Evolutionary conservation across 2,113 vertebrate genomes (phyloP), one percentile per base, ranked within the genome.

Genomic region (Delphinus delphis): DNA sequence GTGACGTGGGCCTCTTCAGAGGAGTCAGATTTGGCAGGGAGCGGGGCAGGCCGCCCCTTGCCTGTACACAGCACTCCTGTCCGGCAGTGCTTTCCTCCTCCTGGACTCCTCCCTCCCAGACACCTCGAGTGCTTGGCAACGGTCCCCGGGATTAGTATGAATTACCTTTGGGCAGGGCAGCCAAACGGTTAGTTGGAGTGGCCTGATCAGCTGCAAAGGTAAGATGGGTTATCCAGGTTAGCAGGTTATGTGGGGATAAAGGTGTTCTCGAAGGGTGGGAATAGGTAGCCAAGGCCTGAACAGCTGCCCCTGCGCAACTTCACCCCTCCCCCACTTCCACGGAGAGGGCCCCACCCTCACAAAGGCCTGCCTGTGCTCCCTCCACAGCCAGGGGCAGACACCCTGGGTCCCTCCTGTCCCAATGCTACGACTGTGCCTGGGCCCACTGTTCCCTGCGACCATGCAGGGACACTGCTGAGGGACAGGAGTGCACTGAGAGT

Each of bases 81-180:
- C 47, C 25, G 21, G 55, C 4, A 25, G 53, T 1, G 1, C 28
- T 38, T 20, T 86, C 21, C 21, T 83, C 76, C 60, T 62, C 47
- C 67, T 23, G 36, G 6, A 6, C 5, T 9, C 79, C 44, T 38
- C 33, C 67, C 82, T 55, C 55, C 14, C 21, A 0, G 13, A 20
- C 4, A 36, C 44, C 36, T 4, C 1, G 41, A 6, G 38, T 68
- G 74, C 23, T 41, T 38, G 67, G 63, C 1, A 0, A 36, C 58
- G 70, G 85, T 53, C 85, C 41, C 41, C 25, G 0, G 70, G 93
- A 98, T 98, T 98, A 99, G 98, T 98, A 96, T 0, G 0, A 97
- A 98, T 99, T 99, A 99, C 99, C 99, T 99, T 99, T 99, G 20
- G 98, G 97, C 93, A 99, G 98, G 44, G 98, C 97, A 96, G 98